Evolutionary conservation across 1,140 invertebrate species (phyloP), one percentile per base, ranked within the genome.

Genomic region (Nasonia giraulti): DNA sequence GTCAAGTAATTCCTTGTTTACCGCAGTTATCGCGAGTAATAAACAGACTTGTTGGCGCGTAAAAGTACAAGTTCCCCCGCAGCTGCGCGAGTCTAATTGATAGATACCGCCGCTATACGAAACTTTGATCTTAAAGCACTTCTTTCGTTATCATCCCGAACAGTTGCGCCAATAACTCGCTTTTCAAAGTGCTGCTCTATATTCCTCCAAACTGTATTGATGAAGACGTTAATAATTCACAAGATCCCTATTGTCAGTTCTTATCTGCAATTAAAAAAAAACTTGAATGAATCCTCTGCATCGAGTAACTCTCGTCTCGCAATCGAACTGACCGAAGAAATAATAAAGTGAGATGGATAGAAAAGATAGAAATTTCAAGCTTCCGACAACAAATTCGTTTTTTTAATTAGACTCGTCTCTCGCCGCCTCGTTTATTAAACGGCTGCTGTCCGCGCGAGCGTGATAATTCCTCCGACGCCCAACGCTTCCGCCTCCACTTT

Each of bases 401-500:
- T 47, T 75, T 69, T 75, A 82, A 82, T 82, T 82, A 82, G 71
- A 62, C 55, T 8, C 40, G 50, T 37, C 27, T 4, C 37, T 47
- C 68, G 66, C 33, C 37, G 69, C 10, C 68, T 74, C 69, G 80
- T 44, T 82, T 74, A 82, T 82, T 82, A 82, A 82, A 55, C 69
- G 80, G 69, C 40, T 44, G 69, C 40, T 44, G 78, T 14, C 55
- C 73, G 78, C 23, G 40, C 33, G 77, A 31, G 77, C 80, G 75
- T 8, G 71, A 82, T 77, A 83, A 83, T 77, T 83, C 37, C 40
- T 83, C 23, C 20, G 37, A 44, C 82, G 74, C 74, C 74, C 75
- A 78, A 78, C 82, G 44, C 50, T 84, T 84, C 82, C 83, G 77
- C 76, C 77, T 83, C 27, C 50, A 50, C 75, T 68, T 66, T 50